Base-by-base conservation (phyloP, 1,140 invertebrate genomes). In the Heliconius melpomene region DNA sequence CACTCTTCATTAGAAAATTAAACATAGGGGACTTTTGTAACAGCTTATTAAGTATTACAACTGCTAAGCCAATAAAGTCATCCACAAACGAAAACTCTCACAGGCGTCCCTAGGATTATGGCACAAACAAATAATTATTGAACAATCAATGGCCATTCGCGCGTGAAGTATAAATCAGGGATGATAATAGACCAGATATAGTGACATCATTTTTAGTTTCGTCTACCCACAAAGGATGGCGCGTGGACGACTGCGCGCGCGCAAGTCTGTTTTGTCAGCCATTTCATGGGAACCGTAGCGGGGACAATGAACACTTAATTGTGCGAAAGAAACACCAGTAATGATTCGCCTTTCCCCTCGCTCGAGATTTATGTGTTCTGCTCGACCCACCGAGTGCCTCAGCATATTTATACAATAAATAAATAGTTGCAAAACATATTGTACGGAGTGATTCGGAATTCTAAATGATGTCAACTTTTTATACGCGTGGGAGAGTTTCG, bases 51-150 rank as follows among this genome's bases (percentile, higher is more conserved):
- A 78, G 66, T 72, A 75, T 84, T 79, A 84, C 80, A 85, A 88
- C 84, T 83, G 75, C 84, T 89, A 90, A 93, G 82, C 87, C 87
- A 91, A 92, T 90, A 92, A 91, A 84, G 82, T 80, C 83, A 88
- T 87, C 86, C 86, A 74, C 86, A 87, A 79, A 82, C 79, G 77
- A 82, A 81, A 83, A 81, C 83, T 88, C 89, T 87, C 86, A 86
- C 86, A 84, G 77, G 78, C 83, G 87, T 87, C 90, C 91, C 87
- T 86, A 85, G 83, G 80, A 85, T 86, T 82, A 89, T 85, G 82
- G 82, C 84, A 85, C 85, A 94, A 94, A 94, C 91, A 94, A 94
- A 93, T 89, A 93, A 93, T 94, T 93, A 92, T 91, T 89, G 83
- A 80, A 93, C 91, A 93, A 93, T 93, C 91, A 90, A 87, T 82